phyloP scores from a whole-genome alignment of 2,888 invertebrate species.

The Acleris cristana region DNA sequence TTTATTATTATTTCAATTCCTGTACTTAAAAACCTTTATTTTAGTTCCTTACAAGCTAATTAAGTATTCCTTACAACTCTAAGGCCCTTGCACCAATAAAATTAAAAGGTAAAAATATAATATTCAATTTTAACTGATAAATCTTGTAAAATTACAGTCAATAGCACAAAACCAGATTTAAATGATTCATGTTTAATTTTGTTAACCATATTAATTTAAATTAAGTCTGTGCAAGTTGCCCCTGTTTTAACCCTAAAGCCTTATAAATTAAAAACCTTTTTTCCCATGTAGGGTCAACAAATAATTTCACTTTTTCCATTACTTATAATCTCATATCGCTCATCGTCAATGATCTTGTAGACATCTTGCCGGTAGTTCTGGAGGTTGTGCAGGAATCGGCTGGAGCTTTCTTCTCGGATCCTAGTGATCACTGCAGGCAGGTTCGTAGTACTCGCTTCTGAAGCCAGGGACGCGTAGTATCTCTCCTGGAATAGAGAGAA shows the following conservation, averaged over 20 bases:
- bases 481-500: conserved; percentile 78
- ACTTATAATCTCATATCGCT: conserved; percentile 82
- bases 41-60: conserved; percentile 12
- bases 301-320: conserved; percentile 72
- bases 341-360: conserved; percentile 87
- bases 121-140: too few species aligned
- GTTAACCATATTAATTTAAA: too few species aligned
- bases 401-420: conserved; percentile 87
- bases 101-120: too few species aligned
- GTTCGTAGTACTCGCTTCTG: conserved; percentile 83
- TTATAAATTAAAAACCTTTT: conserved; percentile 7
- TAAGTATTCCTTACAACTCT: not conserved
- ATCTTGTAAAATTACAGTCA: too few species aligned
- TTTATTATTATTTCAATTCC: not conserved
- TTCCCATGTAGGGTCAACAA: conserved; percentile 62
- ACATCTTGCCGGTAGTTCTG: conserved; percentile 86
- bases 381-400: conserved; percentile 85
- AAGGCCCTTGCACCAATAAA: too few species aligned
- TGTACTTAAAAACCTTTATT: not conserved
- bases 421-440: conserved; percentile 87
- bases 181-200: too few species aligned
- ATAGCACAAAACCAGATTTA: too few species aligned
- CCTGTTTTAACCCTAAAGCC: too few species aligned
- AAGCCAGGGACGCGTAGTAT: conserved; percentile 88
- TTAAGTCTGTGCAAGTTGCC: too few species aligned